Percentiles rank a stretch among this genome's conserved stretches.
These are phyloP conservation scores for Aldabrachelys gigantea DNA, from an alignment of 2,113 vertebrate species.

Conservation along the genomic window DNA sequence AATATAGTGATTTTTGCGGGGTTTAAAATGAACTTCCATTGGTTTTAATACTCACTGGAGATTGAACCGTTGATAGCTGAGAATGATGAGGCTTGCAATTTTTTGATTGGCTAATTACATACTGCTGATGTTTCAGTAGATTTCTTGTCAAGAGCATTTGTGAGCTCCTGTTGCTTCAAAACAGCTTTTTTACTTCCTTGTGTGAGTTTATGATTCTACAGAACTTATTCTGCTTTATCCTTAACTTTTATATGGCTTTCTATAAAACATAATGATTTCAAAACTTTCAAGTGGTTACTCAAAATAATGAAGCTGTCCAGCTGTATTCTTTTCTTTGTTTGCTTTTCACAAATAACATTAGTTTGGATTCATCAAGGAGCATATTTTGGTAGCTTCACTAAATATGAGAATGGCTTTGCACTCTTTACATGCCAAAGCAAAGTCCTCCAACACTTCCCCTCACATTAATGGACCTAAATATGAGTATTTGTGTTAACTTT, in stretches of 20 bases:
- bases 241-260: neutral
- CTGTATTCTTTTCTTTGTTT: neutral
- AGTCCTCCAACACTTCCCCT: neutral
- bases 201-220: neutral
- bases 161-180: neutral
- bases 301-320: neutral
- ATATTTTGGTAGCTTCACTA: neutral
- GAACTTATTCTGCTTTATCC: neutral
- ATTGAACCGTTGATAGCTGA: neutral
- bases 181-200: fast-evolving
- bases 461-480: neutral
- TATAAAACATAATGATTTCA: neutral
- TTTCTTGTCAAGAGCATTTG: neutral
- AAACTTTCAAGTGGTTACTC: neutral
- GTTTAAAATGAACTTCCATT: neutral
- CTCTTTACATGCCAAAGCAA: too few relatives aligned
- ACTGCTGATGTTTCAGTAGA: too few relatives aligned
- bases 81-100: neutral
- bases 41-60: neutral
- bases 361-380: neutral
- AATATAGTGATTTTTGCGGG: fast-evolving
- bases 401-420: neutral
- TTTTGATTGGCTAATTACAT: neutral
- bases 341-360: neutral
- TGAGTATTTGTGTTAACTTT: neutral